Base-by-base conservation (phyloP, 64 coral and sea anemone species). In the Pocillopora verrucosa region DNA sequence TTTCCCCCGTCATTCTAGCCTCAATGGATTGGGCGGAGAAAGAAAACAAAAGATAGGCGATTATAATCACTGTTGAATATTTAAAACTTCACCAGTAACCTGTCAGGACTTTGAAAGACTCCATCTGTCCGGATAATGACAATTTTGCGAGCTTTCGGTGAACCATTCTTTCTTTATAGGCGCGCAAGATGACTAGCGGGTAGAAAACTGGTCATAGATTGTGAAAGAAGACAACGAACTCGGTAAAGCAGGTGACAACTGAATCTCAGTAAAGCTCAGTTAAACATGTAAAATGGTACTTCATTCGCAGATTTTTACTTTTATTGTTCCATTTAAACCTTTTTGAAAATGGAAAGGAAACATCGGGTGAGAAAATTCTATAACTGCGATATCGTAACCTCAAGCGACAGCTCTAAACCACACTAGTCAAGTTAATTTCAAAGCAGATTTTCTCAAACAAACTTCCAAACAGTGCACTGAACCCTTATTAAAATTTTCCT, bases 1-100 rank as follows among this genome's bases (percentile, higher is more conserved):
- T 85, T 58, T 13, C n/a, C 37, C 16, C 41, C 65, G 36, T 38
- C 65, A 77, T 77, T 77, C 56, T 77, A 57, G 38, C 37, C 20
- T 65, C 82, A 85, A 72, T 85, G 64, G 72, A 16, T 57, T 72
- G 63, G 82, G 64, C 37, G 82, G 82, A 72, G 82, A 57, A 85
- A 11, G 13, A 85, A 85, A 85, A 85, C 82, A 85, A 85, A 72
- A 85, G 64, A 85, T 85, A 72, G 63, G 82, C 82, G 82, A 85
- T 85, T 85, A 72, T 85, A 85, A 85, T 85, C 65, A 67, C 63
- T 41, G 65, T 85, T 85, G 36, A 85, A 72, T 85, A 85, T 85
- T 85, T 85, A 85, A 85, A 85, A 72, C 17, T 72, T 72, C 63
- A 72, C 82, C 82, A 85, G 82, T 36, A 85, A 85, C 82, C 82